These are phyloP conservation scores for Brenthis daphne DNA, from an alignment of 2,888 invertebrate genomes.

Conservation along the genomic window DNA sequence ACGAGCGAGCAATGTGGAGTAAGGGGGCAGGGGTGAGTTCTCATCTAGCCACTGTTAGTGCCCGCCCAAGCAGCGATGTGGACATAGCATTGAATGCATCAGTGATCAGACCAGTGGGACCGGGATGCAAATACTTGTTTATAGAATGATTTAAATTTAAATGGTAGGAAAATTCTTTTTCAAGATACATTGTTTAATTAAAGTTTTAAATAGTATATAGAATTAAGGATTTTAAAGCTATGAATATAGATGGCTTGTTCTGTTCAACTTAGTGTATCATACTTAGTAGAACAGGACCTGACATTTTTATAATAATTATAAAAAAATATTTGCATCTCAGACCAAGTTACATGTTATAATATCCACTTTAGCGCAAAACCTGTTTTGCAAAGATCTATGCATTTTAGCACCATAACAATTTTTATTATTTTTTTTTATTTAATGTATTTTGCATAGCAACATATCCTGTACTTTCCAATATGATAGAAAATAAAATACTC, in stretches of 20 bases:
- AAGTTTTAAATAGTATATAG: no score
- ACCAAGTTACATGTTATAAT: neutral
- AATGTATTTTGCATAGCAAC: no score
- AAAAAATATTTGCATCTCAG: slow-evolving; percentile 7
- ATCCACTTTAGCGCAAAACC: neutral
- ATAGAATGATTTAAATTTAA: neutral
- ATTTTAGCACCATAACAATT: no score
- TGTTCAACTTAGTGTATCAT: no score
- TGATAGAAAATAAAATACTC: no score
- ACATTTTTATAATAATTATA: neutral
- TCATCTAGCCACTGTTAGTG: slow-evolving; percentile 89
- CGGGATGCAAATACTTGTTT: neutral
- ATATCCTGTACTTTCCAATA: no score
- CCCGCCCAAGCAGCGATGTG: slow-evolving; percentile 61
- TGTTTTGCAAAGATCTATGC: neutral
- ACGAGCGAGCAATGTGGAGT: slow-evolving; percentile 86
- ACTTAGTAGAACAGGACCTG: no score
- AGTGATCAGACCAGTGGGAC: slow-evolving; percentile 37
- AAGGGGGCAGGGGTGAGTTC: slow-evolving; percentile 86
- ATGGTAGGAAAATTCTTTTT: no score
- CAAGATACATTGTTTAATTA: no score
- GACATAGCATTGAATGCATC: slow-evolving; percentile 62
- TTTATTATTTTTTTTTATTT: no score
- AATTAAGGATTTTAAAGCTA: no score
- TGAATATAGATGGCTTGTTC: no score